Conservation (phyloP, 2,797 vertebrate genomes). For the Buceros bicornis region DNA sequence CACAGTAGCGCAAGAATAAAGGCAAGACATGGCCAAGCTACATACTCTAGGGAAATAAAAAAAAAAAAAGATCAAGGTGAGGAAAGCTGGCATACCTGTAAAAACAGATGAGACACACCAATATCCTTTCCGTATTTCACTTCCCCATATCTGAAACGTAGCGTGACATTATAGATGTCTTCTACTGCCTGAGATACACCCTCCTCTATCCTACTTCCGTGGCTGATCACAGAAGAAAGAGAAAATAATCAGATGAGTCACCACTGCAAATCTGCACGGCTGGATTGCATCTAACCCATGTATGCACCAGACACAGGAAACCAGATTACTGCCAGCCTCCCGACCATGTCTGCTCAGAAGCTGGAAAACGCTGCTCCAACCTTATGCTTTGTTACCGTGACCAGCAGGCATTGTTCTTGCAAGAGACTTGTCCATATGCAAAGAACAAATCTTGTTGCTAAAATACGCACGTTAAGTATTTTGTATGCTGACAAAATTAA, state of each 20-base stretch:
- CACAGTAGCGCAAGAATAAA: background rate
- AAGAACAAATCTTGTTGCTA: background rate
- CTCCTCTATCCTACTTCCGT: background rate
- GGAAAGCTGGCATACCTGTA: background rate
- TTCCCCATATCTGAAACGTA: background rate
- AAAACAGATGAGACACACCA: background rate
- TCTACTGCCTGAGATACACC: background rate
- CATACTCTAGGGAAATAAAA: background rate
- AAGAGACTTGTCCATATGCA: background rate
- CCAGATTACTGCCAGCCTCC: background rate
- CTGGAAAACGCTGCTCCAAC: background rate
- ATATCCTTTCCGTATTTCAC: background rate
- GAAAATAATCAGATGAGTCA: slow-evolving; percentile 27
- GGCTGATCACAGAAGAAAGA: background rate
- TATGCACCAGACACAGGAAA: background rate
- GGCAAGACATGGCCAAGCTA: background rate
- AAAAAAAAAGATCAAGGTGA: background rate
- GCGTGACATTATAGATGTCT: background rate
- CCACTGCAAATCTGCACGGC: background rate
- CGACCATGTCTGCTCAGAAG: fast-evolving
- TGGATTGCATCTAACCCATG: background rate
- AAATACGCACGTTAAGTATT: background rate
- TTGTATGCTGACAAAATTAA: background rate
- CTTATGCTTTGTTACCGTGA: fast-evolving
- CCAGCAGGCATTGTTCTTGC: fast-evolving